These are phyloP conservation scores for Apodemus sylvaticus DNA, from an alignment of 2,113 vertebrate species.

Conservation along the genomic window DNA sequence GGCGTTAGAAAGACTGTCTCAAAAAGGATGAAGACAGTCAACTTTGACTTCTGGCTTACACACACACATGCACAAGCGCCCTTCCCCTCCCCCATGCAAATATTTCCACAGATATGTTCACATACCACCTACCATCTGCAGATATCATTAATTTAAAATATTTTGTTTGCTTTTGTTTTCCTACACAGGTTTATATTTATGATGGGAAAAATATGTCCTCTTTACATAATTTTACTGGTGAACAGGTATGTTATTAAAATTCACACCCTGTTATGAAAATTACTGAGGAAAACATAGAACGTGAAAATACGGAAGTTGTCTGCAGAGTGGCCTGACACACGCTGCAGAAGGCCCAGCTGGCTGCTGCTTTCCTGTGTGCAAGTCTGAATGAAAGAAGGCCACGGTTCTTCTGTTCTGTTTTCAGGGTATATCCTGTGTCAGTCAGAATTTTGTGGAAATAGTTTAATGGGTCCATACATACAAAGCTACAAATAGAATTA, in stretches of 20 bases:
- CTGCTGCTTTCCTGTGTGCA: too few relatives aligned
- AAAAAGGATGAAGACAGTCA: neutral
- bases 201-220: slow-evolving; percentile 94
- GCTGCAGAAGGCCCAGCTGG: neutral
- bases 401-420: neutral
- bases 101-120: neutral
- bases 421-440: neutral
- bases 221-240: slow-evolving; percentile 95
- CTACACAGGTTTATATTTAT: slow-evolving; percentile 94
- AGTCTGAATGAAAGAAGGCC: neutral
- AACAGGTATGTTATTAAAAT: slow-evolving; percentile 88
- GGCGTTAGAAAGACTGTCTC: neutral
- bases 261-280: neutral
- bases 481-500: neutral
- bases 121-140: neutral
- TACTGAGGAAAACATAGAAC: neutral
- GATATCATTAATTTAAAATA: rapidly evolving
- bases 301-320: neutral
- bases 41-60: too few relatives aligned
- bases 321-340: too few relatives aligned
- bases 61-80: neutral
- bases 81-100: too few relatives aligned
- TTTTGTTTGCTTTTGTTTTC: slow-evolving; percentile 57
- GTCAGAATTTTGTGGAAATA: slow-evolving; percentile 14
- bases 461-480: neutral